Evolutionary conservation across 2,797 vertebrate genomes (phyloP).

Genomic region (Pempheris klunzingeri): DNA sequence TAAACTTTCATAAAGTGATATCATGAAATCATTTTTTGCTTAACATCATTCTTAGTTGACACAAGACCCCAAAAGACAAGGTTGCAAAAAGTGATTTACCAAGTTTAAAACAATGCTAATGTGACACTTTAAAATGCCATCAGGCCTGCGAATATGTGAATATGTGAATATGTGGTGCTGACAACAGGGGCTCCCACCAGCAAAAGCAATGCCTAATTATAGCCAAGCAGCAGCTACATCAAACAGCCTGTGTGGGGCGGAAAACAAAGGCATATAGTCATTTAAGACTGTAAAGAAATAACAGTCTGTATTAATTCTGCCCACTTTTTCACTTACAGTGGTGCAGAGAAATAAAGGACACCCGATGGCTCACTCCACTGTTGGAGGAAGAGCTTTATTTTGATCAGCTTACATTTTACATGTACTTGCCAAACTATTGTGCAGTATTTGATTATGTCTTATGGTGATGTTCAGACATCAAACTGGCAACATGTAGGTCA

Average conservation of each 20-base stretch:
- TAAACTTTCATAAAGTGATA: neutral
- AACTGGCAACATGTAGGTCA: neutral
- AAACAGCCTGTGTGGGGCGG: slow-evolving; percentile 2
- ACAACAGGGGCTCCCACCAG: neutral
- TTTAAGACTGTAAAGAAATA: slow-evolving; percentile 2
- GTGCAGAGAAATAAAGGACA: neutral
- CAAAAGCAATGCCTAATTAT: neutral
- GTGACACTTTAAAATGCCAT: neutral
- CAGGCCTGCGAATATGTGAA: neutral
- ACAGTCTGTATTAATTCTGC: slow-evolving; percentile 1
- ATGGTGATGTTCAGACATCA: slow-evolving; percentile 19
- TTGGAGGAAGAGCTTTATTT: neutral
- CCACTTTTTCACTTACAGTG: neutral
- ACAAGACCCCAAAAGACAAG: neutral
- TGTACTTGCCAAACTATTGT: neutral
- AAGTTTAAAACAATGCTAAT: neutral
- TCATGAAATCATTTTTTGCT: neutral
- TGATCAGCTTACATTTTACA: neutral
- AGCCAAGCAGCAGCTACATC: neutral
- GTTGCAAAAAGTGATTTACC: neutral
- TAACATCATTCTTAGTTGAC: neutral
- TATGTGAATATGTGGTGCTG: neutral
- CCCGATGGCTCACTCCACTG: neutral
- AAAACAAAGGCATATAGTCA: slow-evolving; percentile 12
- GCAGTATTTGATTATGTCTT: neutral